Percentiles rank a stretch among this genome's conserved stretches.
phyloP scores from a whole-genome alignment of 2,888 invertebrate species.

The Pseudococcus longispinus region DNA sequence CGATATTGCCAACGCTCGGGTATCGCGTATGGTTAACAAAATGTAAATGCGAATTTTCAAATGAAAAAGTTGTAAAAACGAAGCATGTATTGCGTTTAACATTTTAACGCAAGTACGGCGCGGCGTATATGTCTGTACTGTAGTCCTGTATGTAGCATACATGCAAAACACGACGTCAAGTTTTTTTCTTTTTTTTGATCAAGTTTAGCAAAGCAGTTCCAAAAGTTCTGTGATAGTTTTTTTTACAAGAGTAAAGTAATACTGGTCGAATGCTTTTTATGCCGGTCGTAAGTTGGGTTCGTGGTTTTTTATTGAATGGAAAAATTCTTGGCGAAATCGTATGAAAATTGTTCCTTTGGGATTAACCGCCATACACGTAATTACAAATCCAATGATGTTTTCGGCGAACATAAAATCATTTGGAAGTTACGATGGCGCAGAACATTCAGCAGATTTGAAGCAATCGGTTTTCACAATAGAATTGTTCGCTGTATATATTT shows the following conservation, averaged over 20 bases:
- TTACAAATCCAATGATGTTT: conserved; percentile 11
- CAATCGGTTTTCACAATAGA: neutral
- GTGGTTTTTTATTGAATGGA: conserved; percentile 14
- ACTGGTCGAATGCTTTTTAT: conserved; percentile 8
- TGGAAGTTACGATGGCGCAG: neutral
- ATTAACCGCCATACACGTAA: neutral
- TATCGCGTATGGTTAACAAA: neutral
- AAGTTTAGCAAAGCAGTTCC: neutral
- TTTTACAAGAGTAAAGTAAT: neutral
- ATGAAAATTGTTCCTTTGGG: neutral
- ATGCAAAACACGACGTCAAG: neutral
- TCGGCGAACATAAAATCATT: conserved; percentile 10
- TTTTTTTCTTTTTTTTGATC: neutral
- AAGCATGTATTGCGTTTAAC: neutral
- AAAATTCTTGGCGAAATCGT: conserved; percentile 17
- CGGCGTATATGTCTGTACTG: too few species aligned
- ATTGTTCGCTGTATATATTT: neutral
- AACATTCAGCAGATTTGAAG: neutral
- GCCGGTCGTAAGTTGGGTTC: neutral
- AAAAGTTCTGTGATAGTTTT: neutral
- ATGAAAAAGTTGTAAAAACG: conserved; percentile 7
- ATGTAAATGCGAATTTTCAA: neutral
- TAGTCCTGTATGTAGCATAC: neutral
- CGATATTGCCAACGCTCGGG: neutral
- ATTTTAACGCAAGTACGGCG: neutral